Base-by-base conservation (phyloP, 1,140 invertebrate species). In the Lethrus apterus region DNA sequence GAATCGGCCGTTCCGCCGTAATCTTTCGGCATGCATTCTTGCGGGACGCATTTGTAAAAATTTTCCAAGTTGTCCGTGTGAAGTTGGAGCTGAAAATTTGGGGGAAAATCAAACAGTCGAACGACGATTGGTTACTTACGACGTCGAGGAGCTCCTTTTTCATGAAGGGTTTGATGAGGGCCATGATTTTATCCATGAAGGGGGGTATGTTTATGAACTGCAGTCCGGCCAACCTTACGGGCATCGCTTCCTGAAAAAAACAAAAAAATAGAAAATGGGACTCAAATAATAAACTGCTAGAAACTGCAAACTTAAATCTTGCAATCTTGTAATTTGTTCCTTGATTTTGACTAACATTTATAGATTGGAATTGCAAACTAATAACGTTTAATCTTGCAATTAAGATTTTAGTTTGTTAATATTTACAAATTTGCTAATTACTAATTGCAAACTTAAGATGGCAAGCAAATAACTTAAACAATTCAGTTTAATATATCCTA, bases 121-220 rank as follows among this genome's bases (percentile, higher is more conserved):
- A 19, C 4, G 15, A 13, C n/a, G 30, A 5, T 7, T 21, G n/a
- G 20, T 4, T 33, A 21, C 20, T 47, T 59, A 63, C 59, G 52
- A 80, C 71, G 15, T 76, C 73, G 13, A 76, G 51, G 2, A 85
- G 57, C 18, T 79, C 70, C 42, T 80, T 82, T 52, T 81, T 83
- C 68, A 84, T 75, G 38, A 85, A 81, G 0, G 82, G 82, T 51
- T 71, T 80, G 60, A 84, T 70, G 34, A 85, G 50, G 17, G 72
- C 73, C 56, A 86, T 55, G 13, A 84, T 68, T 53, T 78, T 77
- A 52, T 84, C 81, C 69, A 84, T 76, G 32, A 84, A 78, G 0
- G 72, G 63, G 0, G 78, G 77, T 15, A 78, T 75, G 50, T 84
- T 84, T 33, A 84, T 68, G 44, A 83, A 80, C 60, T 84, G 81